These are phyloP conservation scores for Alloplasta piceator DNA, from an alignment of 2,888 invertebrate genomes.

Conservation along the genomic window DNA sequence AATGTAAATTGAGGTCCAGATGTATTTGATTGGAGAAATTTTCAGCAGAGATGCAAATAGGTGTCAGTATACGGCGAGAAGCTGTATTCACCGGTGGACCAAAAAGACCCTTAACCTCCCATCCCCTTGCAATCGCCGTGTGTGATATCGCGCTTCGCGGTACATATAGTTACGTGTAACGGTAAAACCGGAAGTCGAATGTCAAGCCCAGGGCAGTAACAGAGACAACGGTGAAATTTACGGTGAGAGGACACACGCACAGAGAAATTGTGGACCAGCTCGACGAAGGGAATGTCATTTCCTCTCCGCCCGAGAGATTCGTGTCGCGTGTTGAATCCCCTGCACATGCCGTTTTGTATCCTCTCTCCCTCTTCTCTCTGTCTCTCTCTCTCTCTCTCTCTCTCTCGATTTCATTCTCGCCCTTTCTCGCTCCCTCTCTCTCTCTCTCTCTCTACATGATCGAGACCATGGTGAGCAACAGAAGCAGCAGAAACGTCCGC, in stretches of 20 bases:
- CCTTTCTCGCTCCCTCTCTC: too few relatives aligned
- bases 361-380: not conserved
- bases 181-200: slow-evolving; percentile 58
- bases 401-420: too few relatives aligned
- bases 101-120: too few relatives aligned
- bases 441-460: slow-evolving; percentile 6
- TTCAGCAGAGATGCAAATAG: too few relatives aligned
- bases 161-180: not conserved
- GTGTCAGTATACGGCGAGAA: too few relatives aligned
- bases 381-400: too few relatives aligned
- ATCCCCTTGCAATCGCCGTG: too few relatives aligned
- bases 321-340: slow-evolving; percentile 72
- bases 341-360: slow-evolving; percentile 28
- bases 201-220: slow-evolving; percentile 44
- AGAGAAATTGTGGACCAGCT: slow-evolving; percentile 23
- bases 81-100: too few relatives aligned
- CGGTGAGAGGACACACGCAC: slow-evolving; percentile 36
- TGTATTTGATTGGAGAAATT: too few relatives aligned
- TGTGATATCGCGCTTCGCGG: too few relatives aligned
- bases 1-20: too few relatives aligned
- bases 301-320: slow-evolving; percentile 70
- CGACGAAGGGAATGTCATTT: slow-evolving; percentile 69
- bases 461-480: slow-evolving; percentile 19
- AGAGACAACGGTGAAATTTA: slow-evolving; percentile 46
- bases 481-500: slow-evolving; percentile 11